Conservation (phyloP, 2,113 vertebrate genomes). For the Noturus placidus region DNA sequence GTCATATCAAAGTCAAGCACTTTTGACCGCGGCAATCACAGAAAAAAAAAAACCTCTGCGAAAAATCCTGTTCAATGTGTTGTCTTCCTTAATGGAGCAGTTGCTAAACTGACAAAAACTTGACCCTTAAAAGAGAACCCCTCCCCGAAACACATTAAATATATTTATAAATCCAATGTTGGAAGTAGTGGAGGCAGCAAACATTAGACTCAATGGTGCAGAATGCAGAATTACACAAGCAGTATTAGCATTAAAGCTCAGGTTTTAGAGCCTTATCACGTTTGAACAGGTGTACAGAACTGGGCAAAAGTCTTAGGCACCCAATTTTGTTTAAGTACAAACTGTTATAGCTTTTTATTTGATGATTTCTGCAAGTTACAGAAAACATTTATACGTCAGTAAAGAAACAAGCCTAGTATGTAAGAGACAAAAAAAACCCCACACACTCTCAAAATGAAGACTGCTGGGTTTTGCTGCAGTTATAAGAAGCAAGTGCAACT, state of each 20-base stretch:
- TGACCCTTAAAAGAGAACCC: neutral
- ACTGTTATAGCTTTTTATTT: too few relatives aligned
- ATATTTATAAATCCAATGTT: neutral
- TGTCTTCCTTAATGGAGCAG: conserved; percentile 44
- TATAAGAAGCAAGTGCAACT: too few relatives aligned
- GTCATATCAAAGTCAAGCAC: too few relatives aligned
- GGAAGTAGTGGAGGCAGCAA: neutral
- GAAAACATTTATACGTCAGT: too few relatives aligned
- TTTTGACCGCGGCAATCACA: too few relatives aligned
- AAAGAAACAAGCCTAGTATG: too few relatives aligned
- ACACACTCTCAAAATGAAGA: too few relatives aligned
- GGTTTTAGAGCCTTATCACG: neutral
- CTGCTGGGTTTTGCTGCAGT: too few relatives aligned
- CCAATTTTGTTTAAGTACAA: too few relatives aligned
- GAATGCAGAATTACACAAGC: neutral
- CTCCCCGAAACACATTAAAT: neutral
- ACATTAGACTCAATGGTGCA: neutral
- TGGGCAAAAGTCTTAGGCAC: too few relatives aligned
- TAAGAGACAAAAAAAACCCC: too few relatives aligned
- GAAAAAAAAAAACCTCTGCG: neutral
- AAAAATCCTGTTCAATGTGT: conserved; percentile 15
- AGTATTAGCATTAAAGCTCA: neutral
- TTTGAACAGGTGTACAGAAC: neutral
- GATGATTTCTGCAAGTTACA: too few relatives aligned
- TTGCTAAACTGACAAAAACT: conserved; percentile 15